Conservation (phyloP, 2,113 vertebrate genomes). For the Phrynosoma platyrhinos region DNA sequence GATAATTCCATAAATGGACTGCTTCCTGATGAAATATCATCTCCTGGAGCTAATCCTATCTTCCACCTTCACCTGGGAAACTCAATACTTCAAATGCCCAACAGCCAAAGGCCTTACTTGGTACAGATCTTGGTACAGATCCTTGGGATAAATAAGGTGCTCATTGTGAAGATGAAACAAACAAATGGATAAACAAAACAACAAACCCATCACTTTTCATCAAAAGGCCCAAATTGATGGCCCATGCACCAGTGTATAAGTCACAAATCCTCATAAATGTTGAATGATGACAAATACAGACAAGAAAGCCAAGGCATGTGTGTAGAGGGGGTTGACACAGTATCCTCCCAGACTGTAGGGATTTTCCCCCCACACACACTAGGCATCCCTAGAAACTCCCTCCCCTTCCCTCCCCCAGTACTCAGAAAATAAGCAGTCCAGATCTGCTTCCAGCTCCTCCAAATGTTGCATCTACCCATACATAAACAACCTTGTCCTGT, state of each 20-base stretch:
- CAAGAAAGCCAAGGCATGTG: background rate
- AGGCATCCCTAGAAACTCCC: background rate
- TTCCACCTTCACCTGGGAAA: background rate
- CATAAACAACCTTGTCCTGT: background rate
- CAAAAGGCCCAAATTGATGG: background rate
- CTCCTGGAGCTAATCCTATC: background rate
- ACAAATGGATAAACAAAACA: no score
- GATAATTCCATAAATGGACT: background rate
- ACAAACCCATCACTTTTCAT: background rate
- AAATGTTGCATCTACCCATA: background rate
- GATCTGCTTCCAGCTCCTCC: constrained; percentile 1
- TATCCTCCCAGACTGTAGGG: constrained; percentile 3
- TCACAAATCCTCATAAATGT: background rate
- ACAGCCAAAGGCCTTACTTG: background rate
- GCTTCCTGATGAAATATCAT: background rate
- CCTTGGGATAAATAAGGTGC: background rate
- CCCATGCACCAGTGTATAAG: background rate
- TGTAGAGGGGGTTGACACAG: background rate
- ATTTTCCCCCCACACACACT: background rate
- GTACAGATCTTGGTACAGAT: background rate
- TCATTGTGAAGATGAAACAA: no score
- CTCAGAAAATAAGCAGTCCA: background rate
- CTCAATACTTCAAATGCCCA: background rate
- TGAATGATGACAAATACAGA: background rate
- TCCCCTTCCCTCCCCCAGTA: background rate